Evolutionary conservation across 2,888 invertebrate genomes (phyloP), one percentile per base, ranked within the genome.

Genomic region (Meliscaeva auricollis): DNA sequence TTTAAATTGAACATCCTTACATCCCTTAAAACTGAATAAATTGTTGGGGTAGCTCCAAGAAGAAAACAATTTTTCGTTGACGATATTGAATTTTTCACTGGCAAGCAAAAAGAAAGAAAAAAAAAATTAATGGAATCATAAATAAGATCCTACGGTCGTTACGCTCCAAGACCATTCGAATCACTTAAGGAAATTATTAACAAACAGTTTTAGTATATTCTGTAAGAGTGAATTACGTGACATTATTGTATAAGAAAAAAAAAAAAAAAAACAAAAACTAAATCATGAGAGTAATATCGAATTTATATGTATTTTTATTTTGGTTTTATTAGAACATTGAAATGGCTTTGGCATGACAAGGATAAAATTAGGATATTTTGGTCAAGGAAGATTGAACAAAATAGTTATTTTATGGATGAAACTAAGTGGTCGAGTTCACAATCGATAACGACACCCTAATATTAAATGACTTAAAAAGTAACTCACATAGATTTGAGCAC

Each of bases 151-250:
- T 62, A 15, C 9, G 32, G 2, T 20, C 41, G n/a, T 64, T 20
- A 30, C 30, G 13, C 30, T 56, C 32, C 9, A 46, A 46, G 17
- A 32, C 64, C 64, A 64, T 64, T 64, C 44, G 64, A 64, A 64
- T 64, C 64, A 64, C 64, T 64, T 64, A 30, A 46, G 30, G 26
- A 64, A 64, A 64, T 64, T 64, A 64, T 64, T 64, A 64, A 17
- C 46, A 32, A 64, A 64, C 62, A 17, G 26, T 30, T 32, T 64
- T 46, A 1, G 17, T 11, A 8, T 32, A 15, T 64, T 46, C 11
- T 46, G 3, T 64, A 5, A 11, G 30, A 64, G 32, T 46, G 30
- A 15, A 46, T 46, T 8, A 64, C 15, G 64, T 64, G 64, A 64
- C 30, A 64, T 64, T 64, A 11, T 13, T 4, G 32, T 8, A 32